Evolutionary conservation across 2,888 invertebrate genomes (phyloP).

Genomic region (Oscheius sp.): DNA sequence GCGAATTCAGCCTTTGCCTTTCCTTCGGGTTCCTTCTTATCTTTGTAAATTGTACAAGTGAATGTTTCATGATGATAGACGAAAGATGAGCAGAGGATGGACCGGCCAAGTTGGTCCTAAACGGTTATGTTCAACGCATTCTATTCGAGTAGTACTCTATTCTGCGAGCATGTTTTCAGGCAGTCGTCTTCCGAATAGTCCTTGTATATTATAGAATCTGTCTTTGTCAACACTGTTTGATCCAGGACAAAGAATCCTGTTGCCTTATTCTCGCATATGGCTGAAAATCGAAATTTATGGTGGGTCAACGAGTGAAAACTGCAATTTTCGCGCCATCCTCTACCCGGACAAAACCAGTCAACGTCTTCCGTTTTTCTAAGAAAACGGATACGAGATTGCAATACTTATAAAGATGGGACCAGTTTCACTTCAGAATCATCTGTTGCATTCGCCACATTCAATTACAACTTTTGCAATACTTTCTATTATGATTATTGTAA

Average conservation of each 20-base stretch:
- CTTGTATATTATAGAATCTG: slow-evolving; percentile 53
- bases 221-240: slow-evolving; percentile 47
- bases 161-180: slow-evolving; percentile 57
- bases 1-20: slow-evolving; percentile 39
- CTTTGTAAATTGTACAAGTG: slow-evolving; percentile 60
- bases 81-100: slow-evolving; percentile 63
- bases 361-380: slow-evolving; percentile 10
- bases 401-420: neutral
- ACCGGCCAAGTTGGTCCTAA: slow-evolving; percentile 56
- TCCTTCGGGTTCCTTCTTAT: slow-evolving; percentile 61
- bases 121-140: neutral
- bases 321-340: slow-evolving; percentile 22
- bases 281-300: slow-evolving; percentile 19
- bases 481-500: too few relatives aligned
- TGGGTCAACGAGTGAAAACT: slow-evolving; percentile 11
- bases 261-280: slow-evolving; percentile 37
- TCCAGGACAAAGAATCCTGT: slow-evolving; percentile 61
- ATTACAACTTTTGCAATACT: too few relatives aligned
- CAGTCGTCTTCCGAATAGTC: slow-evolving; percentile 67
- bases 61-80: slow-evolving; percentile 63
- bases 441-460: too few relatives aligned
- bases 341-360: neutral
- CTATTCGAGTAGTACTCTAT: slow-evolving; percentile 45
- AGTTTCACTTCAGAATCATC: too few relatives aligned
- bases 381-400: slow-evolving; percentile 6